Conservation (phyloP, 1,140 invertebrate species). For the Phymorhynchus buccinoides region DNA sequence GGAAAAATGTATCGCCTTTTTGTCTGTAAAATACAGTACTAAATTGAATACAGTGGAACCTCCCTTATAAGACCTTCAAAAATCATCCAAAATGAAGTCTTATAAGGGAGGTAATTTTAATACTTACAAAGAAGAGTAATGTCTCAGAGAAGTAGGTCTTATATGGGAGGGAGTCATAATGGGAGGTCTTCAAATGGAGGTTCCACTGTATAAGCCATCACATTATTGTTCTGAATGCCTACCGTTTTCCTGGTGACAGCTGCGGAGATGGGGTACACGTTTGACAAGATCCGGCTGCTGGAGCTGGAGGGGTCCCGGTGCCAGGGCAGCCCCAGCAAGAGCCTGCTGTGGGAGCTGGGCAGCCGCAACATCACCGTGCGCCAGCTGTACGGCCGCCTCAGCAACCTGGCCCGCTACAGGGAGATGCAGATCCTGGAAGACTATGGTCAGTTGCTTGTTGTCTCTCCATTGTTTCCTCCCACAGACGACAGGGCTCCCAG, state of each 20-base stretch:
- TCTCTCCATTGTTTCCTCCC: no score
- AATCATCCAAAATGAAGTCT: no score
- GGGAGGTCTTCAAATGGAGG: no score
- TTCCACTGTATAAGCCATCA: no score
- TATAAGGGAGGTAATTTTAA: no score
- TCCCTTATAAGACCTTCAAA: no score
- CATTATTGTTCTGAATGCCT: neutral
- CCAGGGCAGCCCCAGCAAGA: slow-evolving; percentile 54
- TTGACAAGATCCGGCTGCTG: slow-evolving; percentile 49
- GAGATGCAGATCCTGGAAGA: slow-evolving; percentile 56
- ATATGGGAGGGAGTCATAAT: no score
- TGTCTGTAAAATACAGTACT: neutral
- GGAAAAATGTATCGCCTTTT: neutral
- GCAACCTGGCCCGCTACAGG: slow-evolving; percentile 36
- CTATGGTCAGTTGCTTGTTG: slow-evolving; percentile 49
- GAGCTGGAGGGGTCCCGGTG: slow-evolving; percentile 41
- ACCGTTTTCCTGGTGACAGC: slow-evolving; percentile 41
- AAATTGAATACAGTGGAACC: no score
- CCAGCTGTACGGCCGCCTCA: slow-evolving; percentile 55
- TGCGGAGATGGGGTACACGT: slow-evolving; percentile 49
- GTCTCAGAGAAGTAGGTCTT: no score
- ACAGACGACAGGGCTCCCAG: no score
- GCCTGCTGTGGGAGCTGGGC: slow-evolving; percentile 56
- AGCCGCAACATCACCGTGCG: slow-evolving; percentile 47
- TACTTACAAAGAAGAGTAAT: no score